Conservation (phyloP, 2,888 invertebrate species). For the Drosophila quinaria region DNA sequence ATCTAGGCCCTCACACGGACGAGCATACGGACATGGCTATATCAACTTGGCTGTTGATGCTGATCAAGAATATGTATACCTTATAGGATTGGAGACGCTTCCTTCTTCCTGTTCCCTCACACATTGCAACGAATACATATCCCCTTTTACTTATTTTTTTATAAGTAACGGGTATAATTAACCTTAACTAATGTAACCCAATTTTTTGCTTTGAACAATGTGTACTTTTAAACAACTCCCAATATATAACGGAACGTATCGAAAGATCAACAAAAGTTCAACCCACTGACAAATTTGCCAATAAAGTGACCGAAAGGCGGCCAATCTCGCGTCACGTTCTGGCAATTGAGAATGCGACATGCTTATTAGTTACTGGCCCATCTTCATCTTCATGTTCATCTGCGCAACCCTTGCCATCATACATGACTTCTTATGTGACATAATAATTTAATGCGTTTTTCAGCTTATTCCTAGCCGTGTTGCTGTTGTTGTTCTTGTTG, state of each 20-base stretch:
- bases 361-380: slow-evolving; percentile 64
- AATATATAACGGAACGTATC: not conserved
- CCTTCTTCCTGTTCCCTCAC: too few relatives aligned
- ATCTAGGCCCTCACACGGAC: too few relatives aligned
- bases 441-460: slow-evolving; percentile 74
- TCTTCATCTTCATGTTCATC: not conserved
- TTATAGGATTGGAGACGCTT: too few relatives aligned
- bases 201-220: not conserved
- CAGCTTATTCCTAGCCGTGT: slow-evolving; percentile 48
- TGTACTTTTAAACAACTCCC: slow-evolving; percentile 5
- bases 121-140: too few relatives aligned
- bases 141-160: too few relatives aligned
- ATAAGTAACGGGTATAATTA: too few relatives aligned
- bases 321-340: slow-evolving; percentile 71
- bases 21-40: too few relatives aligned
- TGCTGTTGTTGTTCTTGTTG: slow-evolving; percentile 26
- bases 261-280: slow-evolving; percentile 28
- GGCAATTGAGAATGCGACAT: slow-evolving; percentile 77
- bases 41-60: too few relatives aligned
- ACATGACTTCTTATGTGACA: slow-evolving; percentile 36
- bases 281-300: slow-evolving; percentile 46
- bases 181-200: not conserved
- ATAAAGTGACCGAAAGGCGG: slow-evolving; percentile 45
- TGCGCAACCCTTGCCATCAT: not conserved
- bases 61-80: too few relatives aligned